Base-by-base conservation (phyloP, 2,113 vertebrate genomes). In the Conger conger region DNA sequence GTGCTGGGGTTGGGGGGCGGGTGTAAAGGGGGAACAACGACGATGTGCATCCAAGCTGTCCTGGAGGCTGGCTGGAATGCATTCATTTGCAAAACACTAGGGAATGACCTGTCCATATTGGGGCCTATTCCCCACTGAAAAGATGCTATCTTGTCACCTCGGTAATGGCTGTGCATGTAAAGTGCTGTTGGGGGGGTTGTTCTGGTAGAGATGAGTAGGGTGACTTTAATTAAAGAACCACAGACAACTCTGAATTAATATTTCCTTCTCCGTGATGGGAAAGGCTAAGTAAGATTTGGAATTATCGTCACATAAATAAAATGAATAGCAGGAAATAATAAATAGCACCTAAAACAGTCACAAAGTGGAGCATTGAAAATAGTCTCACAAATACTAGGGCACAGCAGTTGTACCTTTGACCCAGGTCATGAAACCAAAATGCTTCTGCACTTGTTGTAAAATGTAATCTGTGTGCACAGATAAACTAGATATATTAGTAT, bases 1-100 rank as follows among this genome's bases (percentile, higher is more conserved):
- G 83, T 76, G 79, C 5, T 23, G 54, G 78, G 80, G 40, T 50
- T 82, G 89, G 88, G 88, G 86, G 68, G 30, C 35, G 83, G 84
- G 79, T 81, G 76, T 73, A 77, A 36, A 40, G 82, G 89, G 88
- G 87, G 86, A 16, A 27, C 4, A 8, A 82, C 37, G 60, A 87
- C 27, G 85, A 89, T 92, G 88, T 92, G 91, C 95, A 93, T 87
- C 89, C 91, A 91, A 87, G 80, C 90, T 86, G 88, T 90, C 85
- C 91, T 92, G 88, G 93, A 94, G 93, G 86, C 92, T 91, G 92
- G 90, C 89, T 88, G 80, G 91, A 89, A 87, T 91, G 91, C 92
- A 94, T 93, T 94, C 86, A 91, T 88, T 95, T 94, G 93, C 91
- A 89, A 93, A 93, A 92, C 87, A 88, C 89, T 90, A 90, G 90